Evolutionary conservation across 2,888 invertebrate genomes (phyloP), one percentile per base, ranked within the genome.

Genomic region (Toxonevra muliebris): DNA sequence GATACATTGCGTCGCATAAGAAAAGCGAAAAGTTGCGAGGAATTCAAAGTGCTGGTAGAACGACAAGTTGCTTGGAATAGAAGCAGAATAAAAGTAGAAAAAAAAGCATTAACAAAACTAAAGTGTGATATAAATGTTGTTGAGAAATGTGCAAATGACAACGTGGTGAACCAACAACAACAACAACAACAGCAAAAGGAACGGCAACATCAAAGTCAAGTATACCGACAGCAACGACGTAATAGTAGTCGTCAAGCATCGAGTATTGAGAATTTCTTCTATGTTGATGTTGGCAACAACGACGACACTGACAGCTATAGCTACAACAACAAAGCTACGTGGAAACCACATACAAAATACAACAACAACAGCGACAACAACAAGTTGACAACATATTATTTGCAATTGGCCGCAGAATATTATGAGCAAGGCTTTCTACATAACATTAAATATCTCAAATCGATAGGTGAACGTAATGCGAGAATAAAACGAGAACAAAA

Each of bases 401-500:
- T 77, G 77, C 74, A 79, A 79, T 74, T 84, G 76, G 85, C 85
- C 68, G 78, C 76, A 59, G 78, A 80, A 67, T 83, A 80, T 71
- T 85, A 85, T 74, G 77, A 84, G 73, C 78, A 82, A 63, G 83
- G 83, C 65, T 80, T 83, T 76, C 79, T 81, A 43, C 74, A 77
- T 43, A 82, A 84, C 73, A 76, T 84, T 66, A 79, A 81, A 69
- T 84, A 85, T 73, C 76, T 84, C 68, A 76, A 84, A 80, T 80
- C 83, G 76, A 78, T 85, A 71, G 82, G 82, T 42, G 74, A 75
- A 68, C 78, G 79, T 74, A 82, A 81, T 78, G 74, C 75, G 41
- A 74, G 74, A 76, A 76, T 65, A 57, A 71, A 71, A n/a, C 70
- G 69, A 7, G 63, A 71, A 30, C 64, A 67, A n/a, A 67, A 75